Evolutionary conservation across 2,113 vertebrate genomes (phyloP).

Genomic region (Prunella himalayana): DNA sequence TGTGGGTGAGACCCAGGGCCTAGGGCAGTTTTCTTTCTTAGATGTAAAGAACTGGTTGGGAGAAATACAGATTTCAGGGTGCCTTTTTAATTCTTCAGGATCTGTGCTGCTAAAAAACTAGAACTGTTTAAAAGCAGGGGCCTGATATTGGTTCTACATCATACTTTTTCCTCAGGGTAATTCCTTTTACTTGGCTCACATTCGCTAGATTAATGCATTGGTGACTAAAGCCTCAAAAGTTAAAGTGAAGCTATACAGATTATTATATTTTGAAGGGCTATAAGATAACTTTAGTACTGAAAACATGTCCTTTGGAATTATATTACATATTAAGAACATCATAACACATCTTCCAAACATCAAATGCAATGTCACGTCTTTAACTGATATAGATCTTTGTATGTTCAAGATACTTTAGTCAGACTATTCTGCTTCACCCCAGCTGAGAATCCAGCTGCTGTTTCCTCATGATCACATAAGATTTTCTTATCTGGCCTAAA

Average conservation of each 20-base stretch:
- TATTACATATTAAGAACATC: not conserved
- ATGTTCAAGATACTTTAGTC: not conserved
- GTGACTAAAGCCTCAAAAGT: not conserved
- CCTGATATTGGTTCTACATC: not conserved
- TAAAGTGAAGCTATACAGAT: not conserved
- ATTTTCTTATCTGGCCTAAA: slow-evolving; percentile 35
- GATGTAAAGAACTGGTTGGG: not conserved
- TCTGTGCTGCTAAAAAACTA: not conserved
- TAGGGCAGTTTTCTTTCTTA: not conserved
- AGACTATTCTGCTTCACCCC: not conserved
- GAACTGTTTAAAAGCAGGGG: not conserved
- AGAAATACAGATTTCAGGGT: not conserved
- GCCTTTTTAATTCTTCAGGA: not conserved
- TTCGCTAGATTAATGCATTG: not conserved
- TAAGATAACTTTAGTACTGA: not conserved
- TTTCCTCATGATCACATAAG: not conserved
- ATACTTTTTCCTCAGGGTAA: not conserved
- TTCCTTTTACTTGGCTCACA: not conserved
- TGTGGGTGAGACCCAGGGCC: not conserved
- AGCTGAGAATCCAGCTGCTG: not conserved
- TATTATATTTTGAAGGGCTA: not conserved
- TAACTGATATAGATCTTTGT: not conserved
- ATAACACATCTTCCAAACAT: not conserved
- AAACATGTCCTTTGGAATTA: not conserved
- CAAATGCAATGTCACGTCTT: not conserved